Evolutionary conservation across 2,888 invertebrate genomes (phyloP), one percentile per base, ranked within the genome.

Genomic region (Xestoiulus laeticollis): DNA sequence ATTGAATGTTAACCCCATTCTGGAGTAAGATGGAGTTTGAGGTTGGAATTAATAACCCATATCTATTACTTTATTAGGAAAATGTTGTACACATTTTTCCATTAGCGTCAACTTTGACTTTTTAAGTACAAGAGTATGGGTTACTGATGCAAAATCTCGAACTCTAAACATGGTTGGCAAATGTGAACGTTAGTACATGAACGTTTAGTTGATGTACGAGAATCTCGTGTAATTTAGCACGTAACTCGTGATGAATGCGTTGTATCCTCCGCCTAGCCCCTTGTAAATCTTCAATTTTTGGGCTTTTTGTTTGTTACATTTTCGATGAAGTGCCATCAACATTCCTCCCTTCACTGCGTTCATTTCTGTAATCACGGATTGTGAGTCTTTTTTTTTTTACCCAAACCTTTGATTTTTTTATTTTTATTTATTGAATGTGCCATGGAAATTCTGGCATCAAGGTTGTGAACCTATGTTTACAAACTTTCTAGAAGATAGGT

Each of bases 141-240:
- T 8, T 68, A 2, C n/a, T 19, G 19, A 48, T 48, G 48, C 16
- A 6, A 19, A n/a, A 19, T 14, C 16, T 6, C 3, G n/a, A 22
- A 22, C 14, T 26, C 22, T 30, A 78, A 78, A 30, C 30, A 30
- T 26, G 30, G 22, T 78, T 68, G 30, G 78, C 26, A 30, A 78
- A 78, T 78, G 78, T 30, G 78, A 16, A 1, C 26, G 68, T 68
- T 68, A 68, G 68, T 26, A 68, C 68, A 68, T 68, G 68, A 68
- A 68, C 68, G 68, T 68, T 68, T 68, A 68, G 68, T 68, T 68
- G 68, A 68, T 68, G 68, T 68, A 68, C 68, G 68, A 68, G 68
- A 68, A 68, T 68, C 22, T 68, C 68, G 68, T 68, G 68, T 68
- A 68, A 68, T 68, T 68, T 68, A 68, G 68, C 68, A 68, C 26